phyloP scores from a whole-genome alignment of 1,140 invertebrate genomes.

The Steinernema feltiae region DNA sequence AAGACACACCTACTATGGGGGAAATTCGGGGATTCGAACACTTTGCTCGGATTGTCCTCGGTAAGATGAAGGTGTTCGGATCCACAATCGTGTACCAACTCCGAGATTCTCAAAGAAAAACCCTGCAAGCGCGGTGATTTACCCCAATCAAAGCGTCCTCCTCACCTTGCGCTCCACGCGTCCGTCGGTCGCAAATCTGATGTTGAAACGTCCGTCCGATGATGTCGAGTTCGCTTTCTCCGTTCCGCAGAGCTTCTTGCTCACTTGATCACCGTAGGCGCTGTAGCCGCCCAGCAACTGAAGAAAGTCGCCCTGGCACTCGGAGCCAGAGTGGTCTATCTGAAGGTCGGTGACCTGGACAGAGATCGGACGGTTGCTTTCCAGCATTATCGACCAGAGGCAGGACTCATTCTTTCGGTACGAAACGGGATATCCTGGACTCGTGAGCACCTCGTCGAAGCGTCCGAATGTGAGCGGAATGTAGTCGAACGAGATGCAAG shows the following conservation, averaged over 20 bases:
- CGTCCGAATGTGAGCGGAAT: constrained; percentile 28
- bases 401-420: constrained; percentile 26
- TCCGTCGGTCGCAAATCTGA: constrained; percentile 28
- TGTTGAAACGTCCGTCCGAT: constrained; percentile 37
- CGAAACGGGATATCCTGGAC: constrained; percentile 40
- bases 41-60: constrained; percentile 32
- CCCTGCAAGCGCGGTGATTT: constrained; percentile 34
- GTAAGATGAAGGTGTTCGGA: constrained; percentile 36
- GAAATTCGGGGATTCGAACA: constrained; percentile 38
- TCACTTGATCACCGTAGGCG: background rate
- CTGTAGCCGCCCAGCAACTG: constrained; percentile 16
- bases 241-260: constrained; percentile 30
- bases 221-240: constrained; percentile 41
- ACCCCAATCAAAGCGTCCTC: background rate
- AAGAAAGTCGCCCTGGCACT: constrained; percentile 30
- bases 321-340: constrained; percentile 21
- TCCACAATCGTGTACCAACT: constrained; percentile 45
- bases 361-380: constrained; percentile 44
- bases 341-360: constrained; percentile 45
- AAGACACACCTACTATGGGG: constrained; percentile 34
- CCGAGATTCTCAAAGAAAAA: constrained; percentile 42
- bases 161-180: background rate
- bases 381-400: constrained; percentile 42
- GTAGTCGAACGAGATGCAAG: constrained; percentile 47
- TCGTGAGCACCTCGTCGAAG: constrained; percentile 38